phyloP scores from a whole-genome alignment of 2,113 vertebrate genomes.

The Scatophagus argus region DNA sequence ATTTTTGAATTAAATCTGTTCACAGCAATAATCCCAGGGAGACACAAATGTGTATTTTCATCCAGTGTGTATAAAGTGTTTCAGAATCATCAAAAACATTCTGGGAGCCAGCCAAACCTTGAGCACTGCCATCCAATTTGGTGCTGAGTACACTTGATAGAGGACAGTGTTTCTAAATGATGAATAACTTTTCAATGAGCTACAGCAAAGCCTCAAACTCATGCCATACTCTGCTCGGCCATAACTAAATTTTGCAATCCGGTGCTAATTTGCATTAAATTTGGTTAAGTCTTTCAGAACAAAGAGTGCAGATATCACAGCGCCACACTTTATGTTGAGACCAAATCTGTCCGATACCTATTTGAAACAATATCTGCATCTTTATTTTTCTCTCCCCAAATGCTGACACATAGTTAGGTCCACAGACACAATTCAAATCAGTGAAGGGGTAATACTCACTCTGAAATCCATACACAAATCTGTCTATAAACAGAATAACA shows the following conservation, averaged over 20 bases:
- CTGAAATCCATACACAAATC: background rate
- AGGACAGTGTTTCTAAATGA: conserved; percentile 28
- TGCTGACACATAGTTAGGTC: background rate
- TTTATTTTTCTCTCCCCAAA: too few relatives aligned
- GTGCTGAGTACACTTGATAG: background rate
- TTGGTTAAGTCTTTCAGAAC: background rate
- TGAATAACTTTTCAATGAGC: conserved; percentile 30
- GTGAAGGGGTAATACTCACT: background rate
- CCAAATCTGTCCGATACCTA: too few relatives aligned
- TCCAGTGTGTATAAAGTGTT: conserved; percentile 6
- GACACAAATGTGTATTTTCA: background rate
- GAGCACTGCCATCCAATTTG: conserved; percentile 11
- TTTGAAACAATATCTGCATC: background rate
- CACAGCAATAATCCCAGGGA: background rate
- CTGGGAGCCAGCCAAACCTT: conserved; percentile 12
- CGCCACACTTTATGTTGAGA: background rate
- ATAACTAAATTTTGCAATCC: background rate
- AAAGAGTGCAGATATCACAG: background rate
- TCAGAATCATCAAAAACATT: conserved; percentile 13
- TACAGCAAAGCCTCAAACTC: conserved; percentile 1
- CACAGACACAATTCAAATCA: background rate
- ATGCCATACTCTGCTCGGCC: background rate
- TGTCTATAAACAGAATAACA: background rate
- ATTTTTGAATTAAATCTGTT: background rate
- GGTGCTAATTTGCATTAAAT: conserved; percentile 4